Percentiles rank a stretch among this genome's conserved stretches.
Evolutionary conservation across 2,113 vertebrate genomes (phyloP).

Genomic region (Brachionichthys hirsutus): DNA sequence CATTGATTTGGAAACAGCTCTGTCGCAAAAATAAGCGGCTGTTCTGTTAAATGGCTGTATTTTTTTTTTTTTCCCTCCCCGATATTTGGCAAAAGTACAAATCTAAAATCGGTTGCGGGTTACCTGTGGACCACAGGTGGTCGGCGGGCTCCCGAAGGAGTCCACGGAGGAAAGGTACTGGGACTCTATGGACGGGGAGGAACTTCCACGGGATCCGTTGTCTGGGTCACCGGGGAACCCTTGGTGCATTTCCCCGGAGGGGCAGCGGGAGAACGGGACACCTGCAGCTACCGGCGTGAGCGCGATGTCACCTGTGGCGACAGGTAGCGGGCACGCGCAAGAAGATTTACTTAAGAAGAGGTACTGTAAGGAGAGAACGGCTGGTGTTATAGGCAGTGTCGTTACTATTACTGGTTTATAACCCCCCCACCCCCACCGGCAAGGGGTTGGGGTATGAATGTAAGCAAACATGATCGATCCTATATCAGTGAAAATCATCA

Average conservation of each 20-base stretch:
- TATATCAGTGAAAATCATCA: too few species aligned
- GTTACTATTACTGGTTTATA: too few species aligned
- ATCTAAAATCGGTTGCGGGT: too few species aligned
- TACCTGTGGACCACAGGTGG: conserved; percentile 88
- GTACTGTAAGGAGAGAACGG: conserved; percentile 28
- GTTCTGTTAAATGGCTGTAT: too few species aligned
- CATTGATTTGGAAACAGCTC: too few species aligned
- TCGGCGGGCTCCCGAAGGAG: conserved; percentile 91
- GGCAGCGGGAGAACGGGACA: conserved; percentile 76
- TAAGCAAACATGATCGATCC: conserved; percentile 60
- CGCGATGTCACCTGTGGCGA: conserved; percentile 71
- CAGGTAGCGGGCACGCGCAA: conserved; percentile 41
- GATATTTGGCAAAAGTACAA: too few species aligned
- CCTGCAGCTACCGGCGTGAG: conserved; percentile 78
- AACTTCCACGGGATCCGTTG: conserved; percentile 90
- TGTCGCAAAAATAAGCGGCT: too few species aligned
- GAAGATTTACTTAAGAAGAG: conserved; percentile 32
- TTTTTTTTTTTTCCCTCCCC: too few species aligned
- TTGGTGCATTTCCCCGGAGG: conserved; percentile 92
- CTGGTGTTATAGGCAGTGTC: conserved; percentile 17
- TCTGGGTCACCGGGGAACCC: conserved; percentile 94
- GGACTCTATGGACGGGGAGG: conserved; percentile 91
- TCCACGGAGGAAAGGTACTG: conserved; percentile 96
- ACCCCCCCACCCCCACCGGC: too few species aligned
- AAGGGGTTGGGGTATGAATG: too few species aligned